Evolutionary conservation across 2,888 invertebrate genomes (phyloP).

Genomic region (Stegana nigrithorax): DNA sequence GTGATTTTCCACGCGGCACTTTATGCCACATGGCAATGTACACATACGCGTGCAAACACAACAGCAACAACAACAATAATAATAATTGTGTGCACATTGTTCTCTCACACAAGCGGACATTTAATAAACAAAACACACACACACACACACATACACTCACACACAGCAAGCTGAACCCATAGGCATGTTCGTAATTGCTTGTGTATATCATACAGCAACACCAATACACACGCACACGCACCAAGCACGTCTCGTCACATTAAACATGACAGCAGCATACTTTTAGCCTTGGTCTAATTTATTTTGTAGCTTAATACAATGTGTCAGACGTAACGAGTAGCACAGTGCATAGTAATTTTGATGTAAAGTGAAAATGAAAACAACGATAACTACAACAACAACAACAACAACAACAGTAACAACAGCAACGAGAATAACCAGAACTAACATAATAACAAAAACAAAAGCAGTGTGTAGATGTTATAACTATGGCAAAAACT

Average conservation of each 20-base stretch:
- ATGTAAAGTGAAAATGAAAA: constrained; percentile 45
- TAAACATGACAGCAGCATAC: too few species aligned
- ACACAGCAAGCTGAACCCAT: too few species aligned
- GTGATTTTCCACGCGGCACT: constrained; percentile 45
- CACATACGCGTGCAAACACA: too few species aligned
- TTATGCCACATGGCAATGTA: not conserved
- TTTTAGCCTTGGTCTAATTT: too few species aligned
- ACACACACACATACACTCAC: not conserved
- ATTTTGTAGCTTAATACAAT: constrained; percentile 55
- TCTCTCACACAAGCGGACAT: not conserved
- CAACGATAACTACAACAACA: constrained; percentile 37
- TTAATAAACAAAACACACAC: not conserved
- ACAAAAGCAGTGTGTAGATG: constrained; percentile 7
- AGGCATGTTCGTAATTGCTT: too few species aligned
- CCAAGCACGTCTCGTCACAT: too few species aligned
- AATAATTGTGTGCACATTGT: not conserved
- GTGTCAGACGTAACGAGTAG: constrained; percentile 39
- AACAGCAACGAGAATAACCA: constrained; percentile 23
- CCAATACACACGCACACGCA: not conserved
- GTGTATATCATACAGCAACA: not conserved
- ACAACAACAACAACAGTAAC: constrained; percentile 22
- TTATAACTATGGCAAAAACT: too few species aligned
- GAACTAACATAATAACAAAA: constrained; percentile 18
- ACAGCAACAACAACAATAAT: not conserved
- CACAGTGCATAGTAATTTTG: constrained; percentile 43